Evolutionary conservation across 2,888 invertebrate species (phyloP).

Genomic region (Chrysomela aeneicollis): DNA sequence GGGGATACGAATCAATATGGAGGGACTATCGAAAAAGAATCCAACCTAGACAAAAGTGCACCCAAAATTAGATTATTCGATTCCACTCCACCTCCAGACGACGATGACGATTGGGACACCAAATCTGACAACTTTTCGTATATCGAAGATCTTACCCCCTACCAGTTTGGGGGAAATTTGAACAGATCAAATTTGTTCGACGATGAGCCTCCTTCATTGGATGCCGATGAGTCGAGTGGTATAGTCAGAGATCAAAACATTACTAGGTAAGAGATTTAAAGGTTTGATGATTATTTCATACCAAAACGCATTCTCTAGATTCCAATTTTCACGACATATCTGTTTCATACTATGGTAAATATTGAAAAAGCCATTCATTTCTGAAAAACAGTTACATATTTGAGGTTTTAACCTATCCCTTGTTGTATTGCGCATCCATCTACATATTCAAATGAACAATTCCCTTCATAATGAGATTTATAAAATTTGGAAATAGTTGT

Average conservation of each 20-base stretch:
- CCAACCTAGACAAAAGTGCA: background rate
- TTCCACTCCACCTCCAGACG: constrained; percentile 30
- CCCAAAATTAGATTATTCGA: constrained; percentile 25
- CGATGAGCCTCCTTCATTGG: constrained; percentile 52
- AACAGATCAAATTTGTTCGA: constrained; percentile 49
- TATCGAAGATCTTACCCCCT: constrained; percentile 40
- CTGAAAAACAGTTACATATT: too few relatives aligned
- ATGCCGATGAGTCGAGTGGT: constrained; percentile 48
- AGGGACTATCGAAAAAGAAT: background rate
- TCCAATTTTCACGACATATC: too few relatives aligned
- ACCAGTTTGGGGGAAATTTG: constrained; percentile 26
- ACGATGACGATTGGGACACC: constrained; percentile 51
- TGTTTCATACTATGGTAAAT: too few relatives aligned
- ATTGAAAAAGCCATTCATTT: too few relatives aligned
- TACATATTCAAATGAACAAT: too few relatives aligned
- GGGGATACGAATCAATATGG: background rate
- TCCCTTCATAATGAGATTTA: too few relatives aligned
- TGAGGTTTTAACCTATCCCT: too few relatives aligned
- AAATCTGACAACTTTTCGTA: constrained; percentile 52
- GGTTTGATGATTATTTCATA: too few relatives aligned
- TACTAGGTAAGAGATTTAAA: constrained; percentile 34
- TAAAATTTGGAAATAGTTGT: too few relatives aligned
- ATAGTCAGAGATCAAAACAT: constrained; percentile 47
- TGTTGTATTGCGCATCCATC: too few relatives aligned
- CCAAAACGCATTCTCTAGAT: too few relatives aligned